Conservation (phyloP, 2,113 vertebrate genomes). For the Corapipo altera region DNA sequence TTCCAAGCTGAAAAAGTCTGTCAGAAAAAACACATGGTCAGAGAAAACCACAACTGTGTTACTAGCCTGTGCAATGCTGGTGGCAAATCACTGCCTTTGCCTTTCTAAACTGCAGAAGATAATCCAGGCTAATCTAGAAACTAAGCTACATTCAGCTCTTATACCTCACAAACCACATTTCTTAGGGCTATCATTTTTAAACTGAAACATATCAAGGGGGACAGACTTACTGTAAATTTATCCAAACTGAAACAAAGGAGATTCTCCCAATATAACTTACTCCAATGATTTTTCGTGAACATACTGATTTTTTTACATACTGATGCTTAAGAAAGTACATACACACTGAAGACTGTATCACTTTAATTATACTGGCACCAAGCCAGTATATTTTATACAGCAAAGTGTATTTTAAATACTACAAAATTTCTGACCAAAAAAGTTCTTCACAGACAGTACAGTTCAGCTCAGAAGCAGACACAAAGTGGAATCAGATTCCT, state of each 20-base stretch:
- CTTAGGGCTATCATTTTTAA: not conserved
- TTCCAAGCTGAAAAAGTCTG: not conserved
- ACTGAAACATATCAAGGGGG: not conserved
- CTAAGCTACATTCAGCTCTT: not conserved
- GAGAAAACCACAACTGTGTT: not conserved
- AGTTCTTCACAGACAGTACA: not conserved
- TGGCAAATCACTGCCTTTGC: not conserved
- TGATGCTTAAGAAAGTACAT: not conserved
- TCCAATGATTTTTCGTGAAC: not conserved
- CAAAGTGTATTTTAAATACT: not conserved
- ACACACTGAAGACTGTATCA: not conserved
- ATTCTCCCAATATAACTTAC: not conserved
- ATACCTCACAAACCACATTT: not conserved
- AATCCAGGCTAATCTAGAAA: not conserved
- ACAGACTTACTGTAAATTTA: not conserved
- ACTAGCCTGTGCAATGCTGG: not conserved
- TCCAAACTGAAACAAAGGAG: not conserved
- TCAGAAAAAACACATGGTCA: not conserved
- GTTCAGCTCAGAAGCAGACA: not conserved
- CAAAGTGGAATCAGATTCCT: not conserved
- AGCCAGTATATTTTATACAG: not conserved
- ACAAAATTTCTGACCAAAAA: not conserved
- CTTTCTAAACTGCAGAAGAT: not conserved
- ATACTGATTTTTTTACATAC: not conserved
- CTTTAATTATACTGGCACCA: not conserved